Conservation (phyloP, 1,140 invertebrate genomes). For the Episyrphus balteatus region DNA sequence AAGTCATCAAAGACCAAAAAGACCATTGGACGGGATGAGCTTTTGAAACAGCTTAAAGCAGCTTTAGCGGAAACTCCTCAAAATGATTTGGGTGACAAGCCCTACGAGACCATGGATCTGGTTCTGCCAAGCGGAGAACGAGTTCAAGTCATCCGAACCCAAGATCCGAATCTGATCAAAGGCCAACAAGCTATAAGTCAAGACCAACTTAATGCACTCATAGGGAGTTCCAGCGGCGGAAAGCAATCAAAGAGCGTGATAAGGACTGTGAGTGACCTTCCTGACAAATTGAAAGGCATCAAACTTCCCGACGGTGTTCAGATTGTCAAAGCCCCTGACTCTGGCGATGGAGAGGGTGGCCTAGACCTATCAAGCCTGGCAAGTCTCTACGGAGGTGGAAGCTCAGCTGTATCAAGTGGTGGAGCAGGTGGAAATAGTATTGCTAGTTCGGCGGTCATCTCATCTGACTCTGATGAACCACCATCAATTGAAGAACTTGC, state of each 20-base stretch:
- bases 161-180: constrained; percentile 48
- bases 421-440: constrained; percentile 31
- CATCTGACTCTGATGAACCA: constrained; percentile 31
- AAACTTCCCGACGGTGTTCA: constrained; percentile 51
- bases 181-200: constrained; percentile 31
- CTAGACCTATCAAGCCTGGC: constrained; percentile 29
- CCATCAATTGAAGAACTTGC: constrained; percentile 60
- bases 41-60: constrained; percentile 58
- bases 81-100: constrained; percentile 50
- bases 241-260: neutral
- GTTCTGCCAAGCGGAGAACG: constrained; percentile 61
- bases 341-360: constrained; percentile 27
- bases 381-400: constrained; percentile 20
- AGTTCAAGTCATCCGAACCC: constrained; percentile 56
- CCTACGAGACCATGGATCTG: constrained; percentile 59
- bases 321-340: constrained; percentile 51
- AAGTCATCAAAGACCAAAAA: constrained; percentile 21
- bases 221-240: neutral
- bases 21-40: constrained; percentile 42
- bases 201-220: constrained; percentile 23
- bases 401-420: constrained; percentile 19
- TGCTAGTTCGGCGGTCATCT: constrained; percentile 36
- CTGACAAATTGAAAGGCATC: too few species aligned
- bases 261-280: neutral
- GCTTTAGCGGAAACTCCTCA: constrained; percentile 54